phyloP scores from a whole-genome alignment of 2,888 invertebrate species.

The Eupithecia pulchellata region DNA sequence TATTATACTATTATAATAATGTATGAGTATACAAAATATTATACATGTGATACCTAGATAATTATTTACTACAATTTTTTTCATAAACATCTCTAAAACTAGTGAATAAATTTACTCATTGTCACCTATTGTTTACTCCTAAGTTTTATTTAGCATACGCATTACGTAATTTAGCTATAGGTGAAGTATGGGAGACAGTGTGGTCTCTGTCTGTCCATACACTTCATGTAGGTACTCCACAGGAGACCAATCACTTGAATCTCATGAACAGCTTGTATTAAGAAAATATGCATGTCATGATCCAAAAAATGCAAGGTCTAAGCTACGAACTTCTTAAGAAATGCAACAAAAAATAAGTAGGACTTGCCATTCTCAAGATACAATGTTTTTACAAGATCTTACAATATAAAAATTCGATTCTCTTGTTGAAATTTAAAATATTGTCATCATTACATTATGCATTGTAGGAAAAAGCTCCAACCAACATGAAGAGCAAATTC shows the following conservation, averaged over 20 bases:
- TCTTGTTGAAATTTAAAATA: too few species aligned
- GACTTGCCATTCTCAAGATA: not conserved
- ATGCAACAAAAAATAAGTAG: not conserved
- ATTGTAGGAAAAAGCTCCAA: not conserved
- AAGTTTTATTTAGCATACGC: not conserved
- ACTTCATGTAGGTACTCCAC: too few species aligned
- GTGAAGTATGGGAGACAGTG: too few species aligned
- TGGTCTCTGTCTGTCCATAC: not conserved
- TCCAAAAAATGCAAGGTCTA: not conserved
- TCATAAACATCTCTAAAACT: not conserved
- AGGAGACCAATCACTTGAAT: not conserved
- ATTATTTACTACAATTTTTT: not conserved
- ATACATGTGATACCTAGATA: conserved; percentile 7
- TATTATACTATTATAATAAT: not conserved
- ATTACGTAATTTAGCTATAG: not conserved
- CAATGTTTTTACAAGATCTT: too few species aligned
- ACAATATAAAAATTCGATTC: too few species aligned
- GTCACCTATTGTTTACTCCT: not conserved
- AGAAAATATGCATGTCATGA: not conserved
- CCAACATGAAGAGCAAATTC: not conserved
- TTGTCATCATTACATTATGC: too few species aligned
- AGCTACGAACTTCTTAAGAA: not conserved
- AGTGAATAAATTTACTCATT: not conserved
- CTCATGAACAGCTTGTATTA: not conserved
- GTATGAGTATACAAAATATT: conserved; percentile 8